Evolutionary conservation across 2,113 vertebrate genomes (phyloP).

Genomic region (Stercorarius parasiticus): DNA sequence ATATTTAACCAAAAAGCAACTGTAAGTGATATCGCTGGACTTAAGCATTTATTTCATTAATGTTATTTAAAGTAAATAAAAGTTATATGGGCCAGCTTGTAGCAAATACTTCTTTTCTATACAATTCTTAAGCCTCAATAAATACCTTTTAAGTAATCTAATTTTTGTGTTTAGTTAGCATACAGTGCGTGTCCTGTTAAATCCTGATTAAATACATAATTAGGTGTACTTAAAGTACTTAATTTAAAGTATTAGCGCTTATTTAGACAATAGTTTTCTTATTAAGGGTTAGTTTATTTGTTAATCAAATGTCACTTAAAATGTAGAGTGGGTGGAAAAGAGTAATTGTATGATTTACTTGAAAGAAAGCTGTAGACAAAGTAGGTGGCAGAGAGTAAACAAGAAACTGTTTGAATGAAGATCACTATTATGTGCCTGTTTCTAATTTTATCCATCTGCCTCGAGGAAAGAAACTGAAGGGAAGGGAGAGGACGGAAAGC

Average conservation of each 20-base stretch:
- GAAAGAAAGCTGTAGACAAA: constrained; percentile 49
- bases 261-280: constrained; percentile 65
- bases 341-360: constrained; percentile 47
- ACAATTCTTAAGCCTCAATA: not conserved
- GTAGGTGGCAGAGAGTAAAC: constrained; percentile 29
- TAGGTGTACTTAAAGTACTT: constrained; percentile 51
- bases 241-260: constrained; percentile 53
- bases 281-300: constrained; percentile 48
- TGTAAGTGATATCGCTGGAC: not conserved
- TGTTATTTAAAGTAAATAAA: not conserved
- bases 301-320: constrained; percentile 54
- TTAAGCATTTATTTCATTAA: not conserved
- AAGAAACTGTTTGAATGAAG: constrained; percentile 6
- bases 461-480: not conserved
- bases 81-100: not conserved
- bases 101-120: not conserved
- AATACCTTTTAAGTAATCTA: constrained; percentile 7
- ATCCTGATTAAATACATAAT: constrained; percentile 55
- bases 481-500: not conserved
- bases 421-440: not conserved
- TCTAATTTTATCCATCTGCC: constrained; percentile 1
- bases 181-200: constrained; percentile 22
- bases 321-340: constrained; percentile 33
- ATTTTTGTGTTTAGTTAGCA: constrained; percentile 28
- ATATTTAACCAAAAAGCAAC: not conserved